Percentiles rank a stretch among this genome's conserved stretches.
Conservation (phyloP, 2,797 vertebrate genomes). For the Pangasius sanitwongsei region DNA sequence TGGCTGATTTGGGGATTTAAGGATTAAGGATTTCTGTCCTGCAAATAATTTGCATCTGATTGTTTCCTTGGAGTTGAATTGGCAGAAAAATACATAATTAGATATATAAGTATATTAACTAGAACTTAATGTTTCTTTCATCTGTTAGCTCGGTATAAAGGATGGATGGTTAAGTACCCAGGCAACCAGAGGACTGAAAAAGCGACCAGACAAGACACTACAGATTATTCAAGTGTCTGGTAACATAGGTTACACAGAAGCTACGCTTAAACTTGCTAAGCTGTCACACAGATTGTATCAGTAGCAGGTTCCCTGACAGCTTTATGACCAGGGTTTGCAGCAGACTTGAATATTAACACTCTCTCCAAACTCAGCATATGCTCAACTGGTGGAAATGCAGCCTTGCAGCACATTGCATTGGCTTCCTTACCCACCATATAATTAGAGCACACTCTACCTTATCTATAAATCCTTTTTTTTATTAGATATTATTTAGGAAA, state of each 20-base stretch:
- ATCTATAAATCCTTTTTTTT: not conserved
- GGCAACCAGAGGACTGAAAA: not conserved
- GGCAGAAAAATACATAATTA: not conserved
- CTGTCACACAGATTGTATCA: not conserved
- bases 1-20: not conserved
- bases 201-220: not conserved
- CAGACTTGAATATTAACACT: not conserved
- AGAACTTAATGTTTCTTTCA: not conserved
- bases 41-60: not conserved
- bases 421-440: too few relatives aligned
- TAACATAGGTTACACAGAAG: not conserved
- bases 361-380: not conserved
- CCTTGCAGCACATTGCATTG: not conserved
- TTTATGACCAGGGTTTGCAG: not conserved
- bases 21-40: not conserved
- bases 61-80: not conserved
- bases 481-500: not conserved
- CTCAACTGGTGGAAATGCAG: not conserved
- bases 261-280: not conserved
- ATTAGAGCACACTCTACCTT: too few relatives aligned
- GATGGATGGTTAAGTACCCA: not conserved
- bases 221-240: not conserved
- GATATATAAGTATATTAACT: too few relatives aligned
- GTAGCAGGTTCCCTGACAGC: not conserved
- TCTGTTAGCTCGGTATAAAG: not conserved